A percentile compares a stretch with the other conserved stretches of the same genome.
These are phyloP conservation scores for Altica lythri DNA, from an alignment of 2,888 invertebrate genomes.

Conservation along the genomic window DNA sequence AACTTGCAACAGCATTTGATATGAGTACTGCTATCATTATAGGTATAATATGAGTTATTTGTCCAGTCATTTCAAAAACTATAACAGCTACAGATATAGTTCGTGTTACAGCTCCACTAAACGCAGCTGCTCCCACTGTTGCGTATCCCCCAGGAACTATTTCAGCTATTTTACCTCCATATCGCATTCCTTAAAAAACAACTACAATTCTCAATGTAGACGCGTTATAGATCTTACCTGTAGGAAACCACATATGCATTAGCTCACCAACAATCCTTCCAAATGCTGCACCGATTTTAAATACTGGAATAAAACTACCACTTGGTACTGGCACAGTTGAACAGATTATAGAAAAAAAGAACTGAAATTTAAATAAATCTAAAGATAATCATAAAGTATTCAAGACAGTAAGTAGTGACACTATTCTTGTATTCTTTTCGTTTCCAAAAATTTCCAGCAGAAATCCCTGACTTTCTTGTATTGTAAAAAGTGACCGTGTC, in stretches of 20 bases:
- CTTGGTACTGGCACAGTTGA: constrained; percentile 97
- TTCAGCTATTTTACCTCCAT: constrained; percentile 82
- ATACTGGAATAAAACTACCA: constrained; percentile 96
- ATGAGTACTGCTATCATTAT: constrained; percentile 96
- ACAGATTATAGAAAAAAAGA: constrained; percentile 84
- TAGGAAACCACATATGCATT: constrained; percentile 92
- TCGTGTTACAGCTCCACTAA: constrained; percentile 96
- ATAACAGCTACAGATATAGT: constrained; percentile 98
- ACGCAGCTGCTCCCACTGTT: constrained; percentile 93
- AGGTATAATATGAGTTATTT: constrained; percentile 95
- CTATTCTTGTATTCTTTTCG: too few relatives aligned
- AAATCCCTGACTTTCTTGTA: too few relatives aligned
- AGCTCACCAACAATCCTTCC: constrained; percentile 92
- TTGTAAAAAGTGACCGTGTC: too few relatives aligned
- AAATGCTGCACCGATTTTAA: constrained; percentile 94
- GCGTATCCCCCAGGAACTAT: constrained; percentile 97
- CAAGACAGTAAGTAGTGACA: too few relatives aligned
- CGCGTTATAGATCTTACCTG: too few relatives aligned
- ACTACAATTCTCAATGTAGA: background rate
- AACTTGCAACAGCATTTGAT: constrained; percentile 90
- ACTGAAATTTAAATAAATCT: too few relatives aligned
- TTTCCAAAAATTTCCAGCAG: too few relatives aligned
- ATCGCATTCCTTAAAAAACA: constrained; percentile 73
- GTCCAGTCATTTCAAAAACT: constrained; percentile 98
- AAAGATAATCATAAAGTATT: too few relatives aligned